Conservation (phyloP, 2,888 invertebrate species). For the Tetranychus truncatus region DNA sequence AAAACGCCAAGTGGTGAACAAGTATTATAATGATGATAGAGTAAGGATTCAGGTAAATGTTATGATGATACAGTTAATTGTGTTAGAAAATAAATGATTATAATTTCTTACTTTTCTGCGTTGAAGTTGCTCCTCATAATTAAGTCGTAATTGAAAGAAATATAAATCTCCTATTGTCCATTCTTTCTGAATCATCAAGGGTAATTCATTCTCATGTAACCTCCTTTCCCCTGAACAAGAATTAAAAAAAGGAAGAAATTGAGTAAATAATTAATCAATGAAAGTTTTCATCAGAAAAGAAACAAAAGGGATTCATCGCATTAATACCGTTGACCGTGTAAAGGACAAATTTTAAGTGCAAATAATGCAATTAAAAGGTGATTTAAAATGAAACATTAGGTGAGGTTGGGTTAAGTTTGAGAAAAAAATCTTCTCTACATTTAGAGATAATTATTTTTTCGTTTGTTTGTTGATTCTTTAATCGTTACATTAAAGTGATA, state of each 20-base stretch:
- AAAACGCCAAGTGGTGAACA: too few relatives aligned
- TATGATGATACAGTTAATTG: not conserved
- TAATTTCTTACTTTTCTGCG: not conserved
- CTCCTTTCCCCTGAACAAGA: conserved; percentile 47
- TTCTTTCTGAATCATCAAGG: conserved; percentile 57
- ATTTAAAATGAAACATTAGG: conserved; percentile 9
- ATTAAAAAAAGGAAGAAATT: not conserved
- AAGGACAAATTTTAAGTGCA: conserved; percentile 5
- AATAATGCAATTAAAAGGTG: conserved; percentile 13
- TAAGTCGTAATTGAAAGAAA: conserved; percentile 53
- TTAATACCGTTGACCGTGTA: not conserved
- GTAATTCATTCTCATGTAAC: conserved; percentile 66
- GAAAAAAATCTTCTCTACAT: not conserved
- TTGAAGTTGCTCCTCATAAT: conserved; percentile 7
- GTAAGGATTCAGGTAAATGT: not conserved
- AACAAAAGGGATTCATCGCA: conserved; percentile 5
- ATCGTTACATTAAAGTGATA: too few relatives aligned
- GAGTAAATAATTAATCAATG: conserved; percentile 18
- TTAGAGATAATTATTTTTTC: not conserved
- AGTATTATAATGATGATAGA: too few relatives aligned
- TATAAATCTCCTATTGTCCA: conserved; percentile 44
- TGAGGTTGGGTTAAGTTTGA: not conserved
- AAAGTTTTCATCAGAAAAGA: conserved; percentile 4
- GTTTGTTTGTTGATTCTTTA: not conserved
- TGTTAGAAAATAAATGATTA: not conserved